Conservation (phyloP, 2,888 invertebrate species). For the Branchellion lobata region DNA sequence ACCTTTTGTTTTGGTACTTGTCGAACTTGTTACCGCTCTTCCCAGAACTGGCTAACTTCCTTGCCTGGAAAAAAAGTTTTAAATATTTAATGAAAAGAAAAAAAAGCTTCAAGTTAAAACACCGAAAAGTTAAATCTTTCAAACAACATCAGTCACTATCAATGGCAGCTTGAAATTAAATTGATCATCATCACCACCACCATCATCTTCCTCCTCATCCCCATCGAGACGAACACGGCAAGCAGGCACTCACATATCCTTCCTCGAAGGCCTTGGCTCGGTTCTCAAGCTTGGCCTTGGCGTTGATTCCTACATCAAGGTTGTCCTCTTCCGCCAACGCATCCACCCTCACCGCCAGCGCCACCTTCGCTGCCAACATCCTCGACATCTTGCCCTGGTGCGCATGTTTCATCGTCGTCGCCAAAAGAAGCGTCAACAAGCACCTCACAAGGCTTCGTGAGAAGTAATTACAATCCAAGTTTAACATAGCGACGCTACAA, state of each 20-base stretch:
- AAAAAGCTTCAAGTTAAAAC: neutral
- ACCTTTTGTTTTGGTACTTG: constrained; percentile 83
- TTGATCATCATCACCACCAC: no score
- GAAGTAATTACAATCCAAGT: no score
- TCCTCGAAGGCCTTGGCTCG: constrained; percentile 75
- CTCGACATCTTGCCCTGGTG: constrained; percentile 69
- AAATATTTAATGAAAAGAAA: neutral
- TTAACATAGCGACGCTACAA: no score
- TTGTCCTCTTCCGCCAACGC: constrained; percentile 84
- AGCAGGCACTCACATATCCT: constrained; percentile 63
- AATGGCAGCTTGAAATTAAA: neutral
- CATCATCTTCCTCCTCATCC: no score
- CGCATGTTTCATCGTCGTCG: neutral
- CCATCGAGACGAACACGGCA: neutral
- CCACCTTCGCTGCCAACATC: constrained; percentile 93
- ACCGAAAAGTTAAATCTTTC: neutral
- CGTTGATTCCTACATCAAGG: constrained; percentile 82
- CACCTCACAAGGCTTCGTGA: no score
- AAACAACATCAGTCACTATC: neutral
- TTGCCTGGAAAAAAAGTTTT: constrained; percentile 62
- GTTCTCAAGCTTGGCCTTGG: constrained; percentile 83
- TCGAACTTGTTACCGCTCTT: constrained; percentile 84
- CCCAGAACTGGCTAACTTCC: constrained; percentile 81
- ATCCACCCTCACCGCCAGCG: constrained; percentile 88
- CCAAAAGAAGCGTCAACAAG: no score